phyloP scores from a whole-genome alignment of 2,888 invertebrate genomes.

The Diarsia dahlii region DNA sequence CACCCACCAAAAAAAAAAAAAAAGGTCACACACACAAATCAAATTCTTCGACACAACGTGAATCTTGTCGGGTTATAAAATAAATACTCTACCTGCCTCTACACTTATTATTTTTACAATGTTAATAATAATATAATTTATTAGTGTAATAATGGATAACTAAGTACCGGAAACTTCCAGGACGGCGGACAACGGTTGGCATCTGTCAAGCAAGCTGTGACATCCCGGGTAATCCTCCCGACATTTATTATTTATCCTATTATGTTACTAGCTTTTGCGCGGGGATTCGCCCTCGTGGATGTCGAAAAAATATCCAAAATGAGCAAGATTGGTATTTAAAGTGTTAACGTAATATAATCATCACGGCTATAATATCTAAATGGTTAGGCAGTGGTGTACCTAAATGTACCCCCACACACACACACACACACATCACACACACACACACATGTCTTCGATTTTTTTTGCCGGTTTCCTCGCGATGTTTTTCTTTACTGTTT shows the following conservation, averaged over 20 bases:
- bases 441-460: no score
- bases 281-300: neutral
- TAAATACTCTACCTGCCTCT: no score
- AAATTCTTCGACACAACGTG: no score
- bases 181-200: neutral
- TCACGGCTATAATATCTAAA: neutral
- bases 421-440: no score
- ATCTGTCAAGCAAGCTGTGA: slow-evolving; percentile 10
- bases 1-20: no score
- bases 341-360: no score
- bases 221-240: neutral
- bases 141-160: neutral
- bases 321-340: neutral
- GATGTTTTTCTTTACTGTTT: no score
- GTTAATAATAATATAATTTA: neutral
- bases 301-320: neutral
- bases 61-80: no score
- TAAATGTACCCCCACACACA: neutral
- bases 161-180: neutral
- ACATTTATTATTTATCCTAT: slow-evolving; percentile 5
- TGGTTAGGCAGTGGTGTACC: neutral
- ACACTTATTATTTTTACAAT: neutral
- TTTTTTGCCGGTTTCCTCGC: no score
- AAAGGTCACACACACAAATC: no score
- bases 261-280: neutral